Conservation (phyloP, 2,797 vertebrate species). For the Ptychobarbus kaznakovi region DNA sequence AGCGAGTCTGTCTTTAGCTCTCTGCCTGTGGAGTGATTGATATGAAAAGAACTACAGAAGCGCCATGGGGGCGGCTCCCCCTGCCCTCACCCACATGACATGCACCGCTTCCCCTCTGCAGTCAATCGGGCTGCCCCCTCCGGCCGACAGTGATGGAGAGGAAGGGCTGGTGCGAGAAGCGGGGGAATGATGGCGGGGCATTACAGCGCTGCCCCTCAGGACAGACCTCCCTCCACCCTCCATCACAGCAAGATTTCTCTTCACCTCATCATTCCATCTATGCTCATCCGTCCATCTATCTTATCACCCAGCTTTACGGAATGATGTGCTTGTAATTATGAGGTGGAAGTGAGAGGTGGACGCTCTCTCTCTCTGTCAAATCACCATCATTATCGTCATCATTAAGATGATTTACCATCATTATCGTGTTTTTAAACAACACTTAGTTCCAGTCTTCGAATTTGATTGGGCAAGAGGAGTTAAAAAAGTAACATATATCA, state of each 20-base stretch:
- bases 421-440: conserved; percentile 18
- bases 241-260: conserved; percentile 34
- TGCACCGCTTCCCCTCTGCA: conserved; percentile 39
- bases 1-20: conserved; percentile 41
- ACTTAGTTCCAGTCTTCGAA: neutral
- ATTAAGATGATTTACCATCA: conserved; percentile 35
- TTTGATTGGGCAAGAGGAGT: neutral
- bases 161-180: conserved; percentile 15
- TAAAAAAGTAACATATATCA: neutral
- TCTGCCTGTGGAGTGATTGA: conserved; percentile 72
- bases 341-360: conserved; percentile 20
- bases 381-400: neutral
- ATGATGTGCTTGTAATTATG: conserved; percentile 30
- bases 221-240: conserved; percentile 40
- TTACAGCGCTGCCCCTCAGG: conserved; percentile 60
- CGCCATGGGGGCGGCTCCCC: conserved; percentile 32
- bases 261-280: conserved; percentile 42
- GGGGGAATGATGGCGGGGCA: conserved; percentile 1
- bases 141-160: conserved; percentile 48
- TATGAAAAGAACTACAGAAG: conserved; percentile 65
- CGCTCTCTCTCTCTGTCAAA: conserved; percentile 1
- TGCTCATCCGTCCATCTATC: conserved; percentile 30
- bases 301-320: neutral
- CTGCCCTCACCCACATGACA: conserved; percentile 37
- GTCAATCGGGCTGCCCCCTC: conserved; percentile 28